Base-by-base conservation (phyloP, 2,797 vertebrate genomes). In the Lophius americanus region DNA sequence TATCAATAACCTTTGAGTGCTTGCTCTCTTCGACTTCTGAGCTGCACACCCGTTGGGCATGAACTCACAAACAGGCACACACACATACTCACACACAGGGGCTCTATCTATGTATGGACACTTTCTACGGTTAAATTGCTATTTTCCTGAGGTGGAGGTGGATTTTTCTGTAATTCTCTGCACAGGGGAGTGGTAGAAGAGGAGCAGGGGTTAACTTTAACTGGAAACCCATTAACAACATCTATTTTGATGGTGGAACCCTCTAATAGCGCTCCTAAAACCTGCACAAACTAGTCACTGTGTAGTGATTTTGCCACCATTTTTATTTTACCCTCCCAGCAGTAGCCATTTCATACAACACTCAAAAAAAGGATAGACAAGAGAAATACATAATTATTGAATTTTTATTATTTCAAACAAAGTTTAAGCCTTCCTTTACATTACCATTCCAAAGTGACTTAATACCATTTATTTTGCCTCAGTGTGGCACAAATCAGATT, bases 1-100 rank as follows among this genome's bases (percentile, higher is more conserved):
- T 93, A 93, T 93, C 92, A 93, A 91, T 93, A 93, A 92, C 91
- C 92, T 94, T 92, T 91, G 92, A 94, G 91, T 89, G 89, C 87
- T 89, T 74, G 81, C 83, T 88, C 82, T 76, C 81, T 92, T 90
- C 91, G 88, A 89, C 85, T 91, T 91, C 85, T 82, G 68, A 86
- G 85, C 74, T 4, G 75, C 79, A 85, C 78, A 87, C 85, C 82
- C 81, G 64, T 82, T 69, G 82, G 81, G 78, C 70, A 83, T 62
- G 37, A 75, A 76, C 76, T 69, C 81, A 79, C 84, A 83, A 67
- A 85, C 76, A 80, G 48, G 23, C 60, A 37, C 55, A 50, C 39
- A 49, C 68, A 72, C 70, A 63, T 44, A 51, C 32, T 49, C 43
- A 63, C 60, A 72, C 48, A 68, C 53, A 70, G 68, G 79, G 76